phyloP scores from a whole-genome alignment of 2,888 invertebrate species.

The Sinopyrophorus schimmeli region DNA sequence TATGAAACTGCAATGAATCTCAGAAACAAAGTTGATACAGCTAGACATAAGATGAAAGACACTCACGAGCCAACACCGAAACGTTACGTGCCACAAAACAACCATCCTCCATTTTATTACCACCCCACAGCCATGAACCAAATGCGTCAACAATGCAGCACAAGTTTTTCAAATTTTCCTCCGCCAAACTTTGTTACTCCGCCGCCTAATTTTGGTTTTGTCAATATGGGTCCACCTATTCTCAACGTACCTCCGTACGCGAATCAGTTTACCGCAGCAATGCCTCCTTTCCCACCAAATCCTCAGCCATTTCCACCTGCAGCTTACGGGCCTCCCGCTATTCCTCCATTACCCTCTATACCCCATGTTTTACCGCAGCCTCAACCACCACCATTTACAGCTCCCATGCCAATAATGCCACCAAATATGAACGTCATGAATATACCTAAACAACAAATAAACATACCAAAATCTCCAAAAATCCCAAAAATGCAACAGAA shows the following conservation, averaged over 20 bases:
- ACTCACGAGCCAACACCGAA: slow-evolving; percentile 31
- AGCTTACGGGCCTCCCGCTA: slow-evolving; percentile 20
- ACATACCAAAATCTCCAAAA: slow-evolving; percentile 12
- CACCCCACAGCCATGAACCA: slow-evolving; percentile 11
- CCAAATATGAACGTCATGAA: no score
- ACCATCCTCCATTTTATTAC: slow-evolving; percentile 17
- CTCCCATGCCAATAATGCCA: slow-evolving; percentile 7
- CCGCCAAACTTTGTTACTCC: slow-evolving; percentile 15
- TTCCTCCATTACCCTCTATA: slow-evolving; percentile 23
- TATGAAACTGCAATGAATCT: slow-evolving; percentile 53
- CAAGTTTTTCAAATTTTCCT: slow-evolving; percentile 18
- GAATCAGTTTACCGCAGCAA: slow-evolving; percentile 15
- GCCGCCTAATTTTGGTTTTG: slow-evolving; percentile 20
- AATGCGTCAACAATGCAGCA: slow-evolving; percentile 16
- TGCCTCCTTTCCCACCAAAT: slow-evolving; percentile 19
- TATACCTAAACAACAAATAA: slow-evolving; percentile 17
- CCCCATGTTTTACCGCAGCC: slow-evolving; percentile 12
- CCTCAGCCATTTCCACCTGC: slow-evolving; percentile 18
- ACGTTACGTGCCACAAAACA: slow-evolving; percentile 15
- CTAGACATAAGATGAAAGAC: slow-evolving; percentile 36
- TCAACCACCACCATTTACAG: slow-evolving; percentile 10
- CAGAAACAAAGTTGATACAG: slow-evolving; percentile 51
- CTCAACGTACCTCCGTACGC: slow-evolving; percentile 10
- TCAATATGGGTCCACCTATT: slow-evolving; percentile 18
- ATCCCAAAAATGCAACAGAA: slow-evolving; percentile 8